phyloP scores from a whole-genome alignment of 2,797 vertebrate genomes.

The Rhinoraja longicauda region DNA sequence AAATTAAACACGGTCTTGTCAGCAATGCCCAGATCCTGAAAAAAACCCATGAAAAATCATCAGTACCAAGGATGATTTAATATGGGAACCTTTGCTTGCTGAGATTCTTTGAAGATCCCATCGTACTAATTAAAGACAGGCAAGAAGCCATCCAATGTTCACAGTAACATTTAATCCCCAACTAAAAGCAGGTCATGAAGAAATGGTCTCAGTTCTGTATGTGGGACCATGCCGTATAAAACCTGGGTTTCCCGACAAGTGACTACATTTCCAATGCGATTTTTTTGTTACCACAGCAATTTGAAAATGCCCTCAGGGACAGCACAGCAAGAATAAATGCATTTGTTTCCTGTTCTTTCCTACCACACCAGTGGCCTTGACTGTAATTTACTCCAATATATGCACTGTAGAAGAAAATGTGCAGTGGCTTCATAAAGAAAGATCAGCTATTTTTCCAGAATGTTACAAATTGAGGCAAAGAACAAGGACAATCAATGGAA shows the following conservation, averaged over 20 bases:
- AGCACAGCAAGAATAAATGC: neutral
- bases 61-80: too few relatives aligned
- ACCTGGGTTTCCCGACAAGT: neutral
- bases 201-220: neutral
- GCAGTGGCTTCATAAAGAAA: too few relatives aligned
- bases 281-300: neutral
- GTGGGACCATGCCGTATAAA: neutral
- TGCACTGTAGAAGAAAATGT: too few relatives aligned
- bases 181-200: neutral
- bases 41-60: too few relatives aligned
- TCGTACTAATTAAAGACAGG: neutral
- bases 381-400: too few relatives aligned
- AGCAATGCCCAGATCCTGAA: too few relatives aligned
- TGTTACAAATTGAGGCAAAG: too few relatives aligned
- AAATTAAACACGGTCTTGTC: too few relatives aligned
- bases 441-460: too few relatives aligned
- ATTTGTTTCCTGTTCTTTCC: neutral
- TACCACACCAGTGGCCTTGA: too few relatives aligned
- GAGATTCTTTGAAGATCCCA: neutral
- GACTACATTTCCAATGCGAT: neutral
- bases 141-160: neutral
- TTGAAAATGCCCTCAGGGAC: neutral
- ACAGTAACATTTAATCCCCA: neutral
- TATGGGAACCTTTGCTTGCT: neutral
- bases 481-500: too few relatives aligned